A percentile compares a stretch with the other conserved stretches of the same genome.
Conservation (phyloP, 2,888 invertebrate species). For the Liodrosophila aerea region DNA sequence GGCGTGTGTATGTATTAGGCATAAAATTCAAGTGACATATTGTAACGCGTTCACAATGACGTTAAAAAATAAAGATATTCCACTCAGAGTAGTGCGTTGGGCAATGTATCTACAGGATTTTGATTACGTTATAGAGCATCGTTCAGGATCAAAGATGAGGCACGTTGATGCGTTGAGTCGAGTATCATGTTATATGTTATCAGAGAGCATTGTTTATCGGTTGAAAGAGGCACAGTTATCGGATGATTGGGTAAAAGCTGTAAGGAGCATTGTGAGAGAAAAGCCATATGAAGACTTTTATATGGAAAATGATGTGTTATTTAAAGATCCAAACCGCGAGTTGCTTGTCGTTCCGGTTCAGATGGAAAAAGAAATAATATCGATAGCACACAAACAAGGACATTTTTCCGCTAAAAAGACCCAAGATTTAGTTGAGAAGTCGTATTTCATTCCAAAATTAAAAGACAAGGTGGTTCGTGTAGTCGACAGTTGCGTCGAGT, state of each 20-base stretch:
- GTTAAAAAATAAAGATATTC: too few relatives aligned
- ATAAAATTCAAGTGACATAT: not conserved
- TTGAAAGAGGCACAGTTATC: not conserved
- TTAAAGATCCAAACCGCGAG: too few relatives aligned
- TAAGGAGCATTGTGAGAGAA: not conserved
- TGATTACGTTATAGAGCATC: conserved; percentile 9
- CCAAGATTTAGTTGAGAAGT: not conserved
- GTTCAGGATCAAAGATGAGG: conserved; percentile 3
- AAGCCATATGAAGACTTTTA: not conserved
- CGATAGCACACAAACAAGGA: not conserved
- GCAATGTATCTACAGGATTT: conserved; percentile 15
- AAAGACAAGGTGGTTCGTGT: not conserved
- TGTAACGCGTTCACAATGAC: not conserved
- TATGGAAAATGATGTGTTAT: not conserved
- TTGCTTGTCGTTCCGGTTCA: not conserved
- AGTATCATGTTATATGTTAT: conserved; percentile 15
- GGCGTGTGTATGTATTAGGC: not conserved
- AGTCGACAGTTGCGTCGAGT: conserved; percentile 6
- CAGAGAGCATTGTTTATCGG: conserved; percentile 4
- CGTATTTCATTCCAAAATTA: not conserved
- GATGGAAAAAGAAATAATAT: not conserved
- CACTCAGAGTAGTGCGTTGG: conserved; percentile 2
- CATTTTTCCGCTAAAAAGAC: not conserved
- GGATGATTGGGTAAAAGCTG: not conserved
- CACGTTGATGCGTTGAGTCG: conserved; percentile 12